Percentiles rank a stretch among this genome's conserved stretches.
Evolutionary conservation across 2,888 invertebrate genomes (phyloP).

Genomic region (Agonum fuliginosum): DNA sequence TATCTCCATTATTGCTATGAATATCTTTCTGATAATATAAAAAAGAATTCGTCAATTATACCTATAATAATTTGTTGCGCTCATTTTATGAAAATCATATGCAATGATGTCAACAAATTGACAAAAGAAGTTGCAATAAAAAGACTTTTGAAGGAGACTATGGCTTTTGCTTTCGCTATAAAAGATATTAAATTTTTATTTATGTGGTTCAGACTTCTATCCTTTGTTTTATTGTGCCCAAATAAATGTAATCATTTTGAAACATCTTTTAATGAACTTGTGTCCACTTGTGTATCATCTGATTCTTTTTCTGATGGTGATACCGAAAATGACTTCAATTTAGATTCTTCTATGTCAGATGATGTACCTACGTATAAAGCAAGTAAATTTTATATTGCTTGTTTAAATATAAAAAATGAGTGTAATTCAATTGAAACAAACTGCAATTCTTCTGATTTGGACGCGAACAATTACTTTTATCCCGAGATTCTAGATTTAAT

Average conservation of each 20-base stretch:
- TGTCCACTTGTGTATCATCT: background rate
- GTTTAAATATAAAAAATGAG: background rate
- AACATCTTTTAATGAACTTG: background rate
- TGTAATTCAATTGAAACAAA: background rate
- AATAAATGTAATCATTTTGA: background rate
- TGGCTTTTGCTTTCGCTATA: slow-evolving; percentile 6
- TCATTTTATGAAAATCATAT: slow-evolving; percentile 7
- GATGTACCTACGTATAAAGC: background rate
- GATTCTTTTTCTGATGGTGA: background rate
- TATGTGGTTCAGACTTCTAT: background rate
- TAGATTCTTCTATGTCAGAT: background rate
- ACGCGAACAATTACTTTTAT: background rate
- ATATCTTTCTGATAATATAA: background rate
- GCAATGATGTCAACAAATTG: background rate
- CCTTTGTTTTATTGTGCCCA: background rate
- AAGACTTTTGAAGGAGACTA: slow-evolving; percentile 7
- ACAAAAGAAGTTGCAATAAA: background rate
- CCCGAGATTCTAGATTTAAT: background rate
- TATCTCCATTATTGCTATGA: slow-evolving; percentile 11
- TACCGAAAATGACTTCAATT: background rate
- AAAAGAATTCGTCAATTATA: background rate
- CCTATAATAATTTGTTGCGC: slow-evolving; percentile 23
- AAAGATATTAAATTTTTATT: background rate
- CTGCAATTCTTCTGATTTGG: background rate
- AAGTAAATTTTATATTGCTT: background rate